Evolutionary conservation across 2,888 invertebrate species (phyloP).

Genomic region (Schizaphis graminum): DNA sequence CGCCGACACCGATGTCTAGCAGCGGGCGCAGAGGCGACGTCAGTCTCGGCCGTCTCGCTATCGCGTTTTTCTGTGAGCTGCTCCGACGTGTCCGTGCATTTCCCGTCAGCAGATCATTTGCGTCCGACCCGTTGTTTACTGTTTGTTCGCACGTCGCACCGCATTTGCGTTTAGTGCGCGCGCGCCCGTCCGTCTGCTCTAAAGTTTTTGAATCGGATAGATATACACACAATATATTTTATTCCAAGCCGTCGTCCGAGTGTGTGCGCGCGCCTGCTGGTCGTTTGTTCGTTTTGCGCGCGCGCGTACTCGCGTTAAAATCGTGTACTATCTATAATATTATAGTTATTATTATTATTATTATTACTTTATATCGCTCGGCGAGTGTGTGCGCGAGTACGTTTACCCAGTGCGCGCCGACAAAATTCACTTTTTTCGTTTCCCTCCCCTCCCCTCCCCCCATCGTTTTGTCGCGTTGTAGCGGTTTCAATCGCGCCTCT

Average conservation of each 20-base stretch:
- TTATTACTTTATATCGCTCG: not conserved
- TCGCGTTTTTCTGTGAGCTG: not conserved
- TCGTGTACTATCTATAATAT: not conserved
- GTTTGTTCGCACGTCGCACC: not conserved
- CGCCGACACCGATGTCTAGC: not conserved
- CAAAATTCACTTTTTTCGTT: constrained; percentile 8
- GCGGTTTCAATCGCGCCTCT: not conserved
- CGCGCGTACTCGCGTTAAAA: constrained; percentile 14
- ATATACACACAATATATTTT: not conserved
- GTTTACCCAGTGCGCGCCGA: not conserved
- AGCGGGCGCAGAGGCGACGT: not conserved
- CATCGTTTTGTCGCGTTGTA: not conserved
- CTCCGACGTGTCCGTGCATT: not conserved
- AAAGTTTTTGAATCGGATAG: not conserved
- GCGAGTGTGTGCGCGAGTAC: not conserved
- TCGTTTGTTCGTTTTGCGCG: not conserved
- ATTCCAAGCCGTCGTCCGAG: not conserved
- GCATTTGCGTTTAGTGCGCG: not conserved
- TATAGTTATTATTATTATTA: not conserved
- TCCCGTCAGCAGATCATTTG: constrained; percentile 16
- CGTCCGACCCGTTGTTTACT: not conserved
- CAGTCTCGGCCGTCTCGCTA: not conserved
- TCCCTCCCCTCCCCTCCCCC: not conserved
- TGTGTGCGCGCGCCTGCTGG: constrained; percentile 12
- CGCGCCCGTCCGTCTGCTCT: not conserved